A percentile compares a stretch with the other conserved stretches of the same genome.
These are phyloP conservation scores for Lasiommata megera DNA, from an alignment of 2,888 invertebrate species.

Conservation along the genomic window DNA sequence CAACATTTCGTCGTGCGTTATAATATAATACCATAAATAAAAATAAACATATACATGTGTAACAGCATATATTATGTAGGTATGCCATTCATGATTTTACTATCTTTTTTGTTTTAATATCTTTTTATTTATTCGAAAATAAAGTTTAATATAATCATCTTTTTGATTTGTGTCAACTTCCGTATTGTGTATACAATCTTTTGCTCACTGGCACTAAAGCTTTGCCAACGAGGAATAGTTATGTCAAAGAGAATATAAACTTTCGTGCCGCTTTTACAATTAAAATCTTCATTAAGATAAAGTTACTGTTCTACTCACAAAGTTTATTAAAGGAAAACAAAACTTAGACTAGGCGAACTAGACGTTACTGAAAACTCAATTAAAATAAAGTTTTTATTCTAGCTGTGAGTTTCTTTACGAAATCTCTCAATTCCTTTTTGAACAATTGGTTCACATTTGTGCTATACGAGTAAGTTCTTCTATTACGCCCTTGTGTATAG, in stretches of 20 bases:
- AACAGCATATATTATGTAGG: too few relatives aligned
- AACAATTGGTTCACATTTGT: slow-evolving; percentile 18
- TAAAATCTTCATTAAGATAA: neutral
- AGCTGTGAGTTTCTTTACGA: slow-evolving; percentile 17
- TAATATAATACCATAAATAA: too few relatives aligned
- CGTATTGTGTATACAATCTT: too few relatives aligned
- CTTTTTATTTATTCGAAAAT: too few relatives aligned
- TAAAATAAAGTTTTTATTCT: neutral
- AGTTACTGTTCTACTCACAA: neutral
- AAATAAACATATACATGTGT: too few relatives aligned
- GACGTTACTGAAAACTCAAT: neutral
- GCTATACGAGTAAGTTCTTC: slow-evolving; percentile 8
- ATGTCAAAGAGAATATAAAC: neutral
- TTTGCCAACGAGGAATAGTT: neutral
- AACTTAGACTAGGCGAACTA: neutral
- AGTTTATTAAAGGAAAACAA: neutral
- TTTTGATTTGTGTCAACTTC: too few relatives aligned
- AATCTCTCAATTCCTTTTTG: slow-evolving; percentile 23
- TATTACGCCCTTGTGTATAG: neutral
- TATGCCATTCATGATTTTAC: too few relatives aligned
- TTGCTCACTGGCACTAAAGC: too few relatives aligned
- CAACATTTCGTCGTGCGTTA: too few relatives aligned
- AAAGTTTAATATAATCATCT: too few relatives aligned
- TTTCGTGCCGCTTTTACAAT: neutral
- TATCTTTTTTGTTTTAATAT: too few relatives aligned